Base-by-base conservation (phyloP, 2,797 vertebrate genomes). In the Lates japonicus region DNA sequence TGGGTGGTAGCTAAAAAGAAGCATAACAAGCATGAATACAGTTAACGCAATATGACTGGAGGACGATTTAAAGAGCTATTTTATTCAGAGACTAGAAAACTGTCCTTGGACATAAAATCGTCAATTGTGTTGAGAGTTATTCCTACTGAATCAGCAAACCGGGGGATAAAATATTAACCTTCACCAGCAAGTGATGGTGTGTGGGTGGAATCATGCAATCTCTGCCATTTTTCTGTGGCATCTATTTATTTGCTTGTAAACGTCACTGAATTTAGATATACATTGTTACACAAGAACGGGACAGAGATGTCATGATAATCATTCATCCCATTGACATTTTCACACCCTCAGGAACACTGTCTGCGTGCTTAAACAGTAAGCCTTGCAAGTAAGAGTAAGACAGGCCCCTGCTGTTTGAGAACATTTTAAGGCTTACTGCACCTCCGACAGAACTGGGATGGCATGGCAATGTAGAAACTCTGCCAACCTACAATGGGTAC, bases 61-160 rank as follows among this genome's bases (percentile, higher is more conserved):
- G 55, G 72, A 48, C 29, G 61, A 48, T 64, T 46, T 72, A 54
- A 48, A 65, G 52, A 81, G 49, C 33, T 48, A 6, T 72, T 63
- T 75, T 42, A 78, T 51, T 82, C 42, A 75, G 73, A 73, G 52
- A 67, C 66, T 57, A 60, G 22, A 44, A 70, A 79, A 70, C 25
- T 76, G 80, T 41, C 75, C 39, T 66, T 78, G 75, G 70, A 82
- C 67, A 74, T 63, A n/a, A 83, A 78, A 78, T 57, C 12, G 29
- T 63, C 17, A 68, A 13, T 67, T 71, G 42, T 76, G 65, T 77
- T 29, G 54, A 73, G 54, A 65, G 62, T 55, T 72, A 76, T 96
- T 96, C 96, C 95, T 94, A 96, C 96, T 96, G 94, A 88, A 94
- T 96, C 96, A 94, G 95, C 93, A 94, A 85, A 85, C 76, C 63